Evolutionary conservation across 2,113 vertebrate genomes (phyloP), one percentile per base, ranked within the genome.

Genomic region (Xiphophorus maculatus): DNA sequence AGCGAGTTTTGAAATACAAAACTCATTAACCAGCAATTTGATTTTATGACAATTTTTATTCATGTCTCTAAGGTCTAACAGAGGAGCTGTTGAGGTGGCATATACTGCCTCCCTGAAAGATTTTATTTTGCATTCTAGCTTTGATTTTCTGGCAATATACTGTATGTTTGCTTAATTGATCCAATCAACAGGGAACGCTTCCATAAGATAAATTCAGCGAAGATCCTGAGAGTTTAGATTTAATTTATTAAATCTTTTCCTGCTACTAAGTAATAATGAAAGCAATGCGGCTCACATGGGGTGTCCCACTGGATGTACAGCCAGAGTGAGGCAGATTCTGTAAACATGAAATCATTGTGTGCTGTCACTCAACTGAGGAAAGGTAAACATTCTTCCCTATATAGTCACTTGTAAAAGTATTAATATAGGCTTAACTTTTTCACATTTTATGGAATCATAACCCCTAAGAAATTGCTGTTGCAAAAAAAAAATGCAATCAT

Each of bases 21-120:
- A 75, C 71, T 88, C 79, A 84, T 87, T 83, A 84, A 86, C 81
- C 83, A 90, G 61, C 69, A 79, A 71, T 78, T 86, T 86, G 73
- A 73, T 81, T 90, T 90, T 85, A 86, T 42, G 77, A 79, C 66
- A 60, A 48, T 29, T 81, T 83, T 81, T 81, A 84, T 76, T 74
- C 48, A 19, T 69, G 51, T 54, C 85, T 77, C 74, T 17, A 33
- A 78, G 78, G 66, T 68, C 58, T 63, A 69, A 69, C 76, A 40
- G 71, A 66, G 33, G 66, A 69, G 42, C 64, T 63, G 42, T 28
- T 67, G 65, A 80, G 51, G 79, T 66, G 68, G 25, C 66, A 40
- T 71, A 84, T 54, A 82, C 63, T 66, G 72, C 77, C 11, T 11
- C 80, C 80, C 63, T 69, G 17, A 51, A 71, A 67, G 81, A 81